Conservation (phyloP, 2,888 invertebrate genomes). For the Synergus laeviventris region DNA sequence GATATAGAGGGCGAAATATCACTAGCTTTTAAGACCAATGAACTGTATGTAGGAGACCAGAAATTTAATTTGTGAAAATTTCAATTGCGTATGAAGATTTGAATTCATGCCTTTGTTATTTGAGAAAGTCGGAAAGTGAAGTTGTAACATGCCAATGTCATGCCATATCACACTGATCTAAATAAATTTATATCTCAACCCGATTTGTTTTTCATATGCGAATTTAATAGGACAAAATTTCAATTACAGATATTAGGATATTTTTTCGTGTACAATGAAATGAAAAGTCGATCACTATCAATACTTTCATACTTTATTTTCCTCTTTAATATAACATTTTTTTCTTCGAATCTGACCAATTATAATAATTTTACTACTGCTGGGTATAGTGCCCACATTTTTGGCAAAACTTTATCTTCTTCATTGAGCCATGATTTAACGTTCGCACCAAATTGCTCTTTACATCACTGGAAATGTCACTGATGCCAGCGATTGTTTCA, state of each 20-base stretch:
- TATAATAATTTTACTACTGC: slow-evolving; percentile 51
- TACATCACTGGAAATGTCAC: slow-evolving; percentile 47
- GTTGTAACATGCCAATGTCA: slow-evolving; percentile 50
- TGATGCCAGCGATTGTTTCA: slow-evolving; percentile 63
- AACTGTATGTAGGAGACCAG: slow-evolving; percentile 36
- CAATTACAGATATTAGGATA: too few species aligned
- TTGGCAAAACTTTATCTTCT: slow-evolving; percentile 58
- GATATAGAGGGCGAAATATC: slow-evolving; percentile 56
- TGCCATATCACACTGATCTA: slow-evolving; percentile 61
- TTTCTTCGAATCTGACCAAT: not conserved
- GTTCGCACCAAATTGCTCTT: slow-evolving; percentile 39
- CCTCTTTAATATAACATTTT: not conserved
- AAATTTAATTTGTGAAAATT: not conserved
- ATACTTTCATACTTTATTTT: not conserved
- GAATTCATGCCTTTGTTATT: slow-evolving; percentile 48
- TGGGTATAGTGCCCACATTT: slow-evolving; percentile 67
- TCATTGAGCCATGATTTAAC: slow-evolving; percentile 48
- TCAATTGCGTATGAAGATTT: slow-evolving; percentile 42
- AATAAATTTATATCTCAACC: slow-evolving; percentile 56
- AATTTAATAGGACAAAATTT: too few species aligned
- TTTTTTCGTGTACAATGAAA: not conserved
- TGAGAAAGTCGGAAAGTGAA: slow-evolving; percentile 28
- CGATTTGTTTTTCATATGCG: not conserved
- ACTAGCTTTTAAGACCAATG: slow-evolving; percentile 59
- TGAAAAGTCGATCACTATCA: not conserved